Conservation (phyloP, 2,113 vertebrate genomes). For the Hemibagrus wyckioides region DNA sequence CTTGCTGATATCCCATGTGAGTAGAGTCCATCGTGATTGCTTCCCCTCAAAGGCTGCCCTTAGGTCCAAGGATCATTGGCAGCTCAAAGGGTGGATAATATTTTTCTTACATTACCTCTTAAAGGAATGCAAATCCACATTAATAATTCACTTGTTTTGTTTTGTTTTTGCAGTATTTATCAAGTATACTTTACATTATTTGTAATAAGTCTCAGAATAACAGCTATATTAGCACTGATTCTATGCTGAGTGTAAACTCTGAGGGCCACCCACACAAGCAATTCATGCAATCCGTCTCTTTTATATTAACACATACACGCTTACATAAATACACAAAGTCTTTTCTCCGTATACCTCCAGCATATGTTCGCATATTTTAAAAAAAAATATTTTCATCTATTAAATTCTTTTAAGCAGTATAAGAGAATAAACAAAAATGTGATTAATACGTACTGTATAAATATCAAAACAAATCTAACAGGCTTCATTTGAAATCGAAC, state of each 20-base stretch:
- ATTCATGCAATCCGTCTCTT: neutral
- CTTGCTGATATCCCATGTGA: neutral
- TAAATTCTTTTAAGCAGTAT: neutral
- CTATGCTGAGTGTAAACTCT: neutral
- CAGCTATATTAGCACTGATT: neutral
- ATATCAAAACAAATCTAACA: neutral
- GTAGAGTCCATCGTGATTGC: neutral
- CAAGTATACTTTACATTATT: neutral
- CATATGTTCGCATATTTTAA: neutral
- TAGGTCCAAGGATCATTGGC: neutral
- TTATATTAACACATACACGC: neutral
- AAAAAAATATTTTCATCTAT: neutral
- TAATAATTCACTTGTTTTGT: neutral
- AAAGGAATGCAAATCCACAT: neutral
- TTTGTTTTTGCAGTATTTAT: neutral
- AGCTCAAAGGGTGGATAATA: neutral
- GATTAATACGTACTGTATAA: neutral
- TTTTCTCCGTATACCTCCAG: neutral
- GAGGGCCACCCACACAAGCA: neutral
- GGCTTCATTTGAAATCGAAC: neutral
- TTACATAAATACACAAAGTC: neutral
- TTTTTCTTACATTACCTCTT: neutral
- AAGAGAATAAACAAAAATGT: neutral
- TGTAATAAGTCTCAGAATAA: neutral
- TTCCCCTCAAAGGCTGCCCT: neutral